Evolutionary conservation across 2,888 invertebrate species (phyloP).

Genomic region (Morpho helenor): DNA sequence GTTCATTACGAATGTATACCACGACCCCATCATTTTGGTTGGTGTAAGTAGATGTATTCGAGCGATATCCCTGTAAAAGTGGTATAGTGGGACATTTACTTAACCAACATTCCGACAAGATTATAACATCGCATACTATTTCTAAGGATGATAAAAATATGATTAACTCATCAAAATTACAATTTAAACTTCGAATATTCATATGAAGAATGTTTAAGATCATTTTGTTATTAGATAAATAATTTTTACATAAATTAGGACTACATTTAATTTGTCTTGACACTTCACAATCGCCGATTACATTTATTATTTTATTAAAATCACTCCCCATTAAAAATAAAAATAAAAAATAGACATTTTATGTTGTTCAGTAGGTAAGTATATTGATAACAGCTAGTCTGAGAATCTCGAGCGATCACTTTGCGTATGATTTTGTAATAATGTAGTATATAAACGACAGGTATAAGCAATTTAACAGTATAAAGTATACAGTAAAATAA

Average conservation of each 20-base stretch:
- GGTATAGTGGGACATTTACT: background rate
- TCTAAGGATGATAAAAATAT: background rate
- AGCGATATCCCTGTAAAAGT: background rate
- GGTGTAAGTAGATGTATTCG: background rate
- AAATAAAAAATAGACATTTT: background rate
- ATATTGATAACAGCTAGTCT: no score
- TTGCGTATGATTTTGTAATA: no score
- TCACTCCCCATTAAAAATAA: background rate
- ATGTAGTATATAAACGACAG: no score
- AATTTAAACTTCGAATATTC: slow-evolving; percentile 3
- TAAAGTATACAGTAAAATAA: no score
- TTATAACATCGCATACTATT: background rate
- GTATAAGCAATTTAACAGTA: no score
- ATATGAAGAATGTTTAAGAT: background rate
- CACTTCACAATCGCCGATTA: background rate
- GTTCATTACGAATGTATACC: background rate
- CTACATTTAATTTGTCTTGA: background rate
- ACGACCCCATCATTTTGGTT: slow-evolving; percentile 4
- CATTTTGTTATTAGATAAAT: background rate
- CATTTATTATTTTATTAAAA: background rate
- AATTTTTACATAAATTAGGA: background rate
- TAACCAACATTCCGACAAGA: slow-evolving; percentile 2
- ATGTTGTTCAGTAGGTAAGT: background rate
- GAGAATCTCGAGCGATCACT: no score
- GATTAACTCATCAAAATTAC: background rate